Conservation (phyloP, 30 jellyfish, hydroid and myxozoan species). For the Aurelia aurita complex sp. Pacific region DNA sequence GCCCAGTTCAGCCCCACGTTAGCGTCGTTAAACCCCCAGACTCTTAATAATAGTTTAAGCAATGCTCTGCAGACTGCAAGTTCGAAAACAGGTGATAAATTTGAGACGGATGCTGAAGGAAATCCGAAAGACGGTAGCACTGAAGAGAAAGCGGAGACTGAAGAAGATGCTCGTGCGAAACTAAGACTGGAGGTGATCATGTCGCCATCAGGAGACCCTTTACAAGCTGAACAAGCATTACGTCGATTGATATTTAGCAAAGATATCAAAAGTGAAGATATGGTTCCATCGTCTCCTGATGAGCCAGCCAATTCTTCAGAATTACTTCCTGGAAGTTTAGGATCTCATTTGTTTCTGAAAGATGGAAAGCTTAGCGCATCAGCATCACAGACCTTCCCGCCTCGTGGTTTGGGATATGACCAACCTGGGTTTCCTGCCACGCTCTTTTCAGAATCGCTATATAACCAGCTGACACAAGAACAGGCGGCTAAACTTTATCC, state of each 20-base stretch:
- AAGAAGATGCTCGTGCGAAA: slow-evolving; percentile 49
- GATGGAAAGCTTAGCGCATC: slow-evolving; percentile 17
- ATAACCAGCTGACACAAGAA: slow-evolving; percentile 53
- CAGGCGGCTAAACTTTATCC: slow-evolving; percentile 49
- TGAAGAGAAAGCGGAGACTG: slow-evolving; percentile 11
- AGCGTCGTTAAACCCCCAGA: slow-evolving; percentile 67
- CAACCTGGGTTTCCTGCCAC: slow-evolving; percentile 34
- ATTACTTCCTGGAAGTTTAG: slow-evolving; percentile 61
- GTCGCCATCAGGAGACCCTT: slow-evolving; percentile 25
- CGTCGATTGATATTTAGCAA: slow-evolving; percentile 23
- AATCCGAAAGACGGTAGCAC: slow-evolving; percentile 7
- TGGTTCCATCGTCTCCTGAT: slow-evolving; percentile 67
- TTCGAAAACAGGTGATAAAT: slow-evolving; percentile 29
- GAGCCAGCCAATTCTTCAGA: slow-evolving; percentile 25
- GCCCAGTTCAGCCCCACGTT: slow-evolving; percentile 91
- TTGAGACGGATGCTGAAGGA: slow-evolving; percentile 33
- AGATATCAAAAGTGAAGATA: slow-evolving; percentile 45
- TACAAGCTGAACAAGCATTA: not conserved
- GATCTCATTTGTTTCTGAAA: slow-evolving; percentile 50
- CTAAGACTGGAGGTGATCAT: slow-evolving; percentile 26
- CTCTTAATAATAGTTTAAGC: slow-evolving; percentile 75
- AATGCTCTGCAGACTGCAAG: slow-evolving; percentile 59
- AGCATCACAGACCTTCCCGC: not conserved
- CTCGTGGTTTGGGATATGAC: slow-evolving; percentile 8
- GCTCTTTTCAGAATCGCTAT: slow-evolving; percentile 34